Conservation (phyloP, 2,888 invertebrate genomes). For the Hipparchia sbordonii region DNA sequence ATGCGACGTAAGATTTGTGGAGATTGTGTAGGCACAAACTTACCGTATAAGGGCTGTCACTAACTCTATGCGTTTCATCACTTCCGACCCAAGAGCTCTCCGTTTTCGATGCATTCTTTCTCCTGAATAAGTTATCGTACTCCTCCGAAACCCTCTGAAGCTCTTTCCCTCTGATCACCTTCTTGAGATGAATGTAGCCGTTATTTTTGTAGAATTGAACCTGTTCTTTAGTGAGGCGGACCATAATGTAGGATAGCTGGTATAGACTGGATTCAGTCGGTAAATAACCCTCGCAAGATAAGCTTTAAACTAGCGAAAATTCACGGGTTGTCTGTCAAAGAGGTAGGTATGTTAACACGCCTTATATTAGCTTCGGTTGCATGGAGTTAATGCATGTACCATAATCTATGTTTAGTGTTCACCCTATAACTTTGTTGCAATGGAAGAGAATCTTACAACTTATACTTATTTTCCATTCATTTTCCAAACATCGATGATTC, state of each 20-base stretch:
- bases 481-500: no score
- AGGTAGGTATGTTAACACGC: neutral
- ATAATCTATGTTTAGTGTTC: no score
- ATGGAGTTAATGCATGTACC: no score
- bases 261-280: neutral
- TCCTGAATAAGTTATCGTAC: slow-evolving; percentile 77
- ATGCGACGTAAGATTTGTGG: no score
- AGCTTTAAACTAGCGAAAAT: neutral
- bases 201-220: slow-evolving; percentile 77
- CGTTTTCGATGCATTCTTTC: slow-evolving; percentile 73
- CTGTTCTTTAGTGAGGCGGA: slow-evolving; percentile 68
- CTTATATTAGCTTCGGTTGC: no score
- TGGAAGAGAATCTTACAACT: no score
- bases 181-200: slow-evolving; percentile 78
- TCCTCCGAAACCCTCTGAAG: slow-evolving; percentile 70
- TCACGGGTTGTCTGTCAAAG: neutral
- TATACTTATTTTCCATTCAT: no score
- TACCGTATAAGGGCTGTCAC: slow-evolving; percentile 55
- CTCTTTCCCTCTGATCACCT: slow-evolving; percentile 67
- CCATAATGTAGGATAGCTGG: slow-evolving; percentile 47
- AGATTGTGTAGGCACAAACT: slow-evolving; percentile 35
- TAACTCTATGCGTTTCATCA: slow-evolving; percentile 58
- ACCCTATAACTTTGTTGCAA: no score
- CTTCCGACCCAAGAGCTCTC: slow-evolving; percentile 82
- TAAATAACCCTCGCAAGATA: neutral